Percentiles rank a stretch among this genome's conserved stretches.
Conservation (phyloP, 2,888 invertebrate genomes). For the Ernsta delagoae region DNA sequence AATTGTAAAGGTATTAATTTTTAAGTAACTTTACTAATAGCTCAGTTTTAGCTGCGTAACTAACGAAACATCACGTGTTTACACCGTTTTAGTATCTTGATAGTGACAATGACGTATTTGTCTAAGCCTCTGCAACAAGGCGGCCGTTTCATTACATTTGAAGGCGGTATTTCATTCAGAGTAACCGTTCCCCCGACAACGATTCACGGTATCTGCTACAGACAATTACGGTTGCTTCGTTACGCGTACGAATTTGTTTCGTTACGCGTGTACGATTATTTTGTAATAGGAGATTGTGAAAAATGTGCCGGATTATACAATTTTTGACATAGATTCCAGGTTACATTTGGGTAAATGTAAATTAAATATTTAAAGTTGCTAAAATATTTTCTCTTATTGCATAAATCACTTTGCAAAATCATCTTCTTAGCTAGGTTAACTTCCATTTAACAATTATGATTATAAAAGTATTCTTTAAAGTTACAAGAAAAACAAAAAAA, state of each 20-base stretch:
- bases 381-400: no score
- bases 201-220: constrained; percentile 24
- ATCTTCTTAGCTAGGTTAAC: no score
- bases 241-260: constrained; percentile 30
- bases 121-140: constrained; percentile 21
- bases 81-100: not conserved
- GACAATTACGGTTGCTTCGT: constrained; percentile 32
- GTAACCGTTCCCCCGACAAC: constrained; percentile 30
- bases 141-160: constrained; percentile 33
- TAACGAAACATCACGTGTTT: not conserved
- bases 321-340: not conserved
- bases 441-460: no score
- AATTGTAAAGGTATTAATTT: no score
- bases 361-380: no score
- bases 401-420: no score
- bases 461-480: no score
- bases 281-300: not conserved
- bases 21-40: no score
- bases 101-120: constrained; percentile 22
- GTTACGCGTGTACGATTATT: not conserved
- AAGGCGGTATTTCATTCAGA: constrained; percentile 35
- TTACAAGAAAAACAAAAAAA: no score
- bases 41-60: not conserved
- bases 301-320: not conserved
- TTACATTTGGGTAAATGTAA: no score